phyloP scores from a whole-genome alignment of 2,888 invertebrate genomes.

The Platynereis dumerilii region DNA sequence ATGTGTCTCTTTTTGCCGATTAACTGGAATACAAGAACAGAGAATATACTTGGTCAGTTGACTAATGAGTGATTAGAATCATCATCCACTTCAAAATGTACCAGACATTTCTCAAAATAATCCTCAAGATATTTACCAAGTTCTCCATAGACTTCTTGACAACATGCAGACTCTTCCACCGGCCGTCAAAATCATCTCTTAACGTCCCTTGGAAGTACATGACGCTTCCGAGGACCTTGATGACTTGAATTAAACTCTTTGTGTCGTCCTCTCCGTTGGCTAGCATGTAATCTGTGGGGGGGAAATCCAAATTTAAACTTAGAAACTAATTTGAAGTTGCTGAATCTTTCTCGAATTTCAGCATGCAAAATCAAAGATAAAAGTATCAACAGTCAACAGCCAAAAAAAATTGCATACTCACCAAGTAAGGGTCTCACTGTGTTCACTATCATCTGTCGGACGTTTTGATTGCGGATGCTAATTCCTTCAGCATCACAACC shows the following conservation, averaged over 20 bases:
- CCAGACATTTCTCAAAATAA: background rate
- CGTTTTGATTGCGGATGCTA: constrained; percentile 72
- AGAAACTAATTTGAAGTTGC: too few species aligned
- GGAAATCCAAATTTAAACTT: background rate
- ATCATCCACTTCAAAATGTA: background rate
- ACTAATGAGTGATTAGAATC: background rate
- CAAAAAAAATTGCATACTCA: constrained; percentile 45
- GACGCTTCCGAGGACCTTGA: constrained; percentile 72
- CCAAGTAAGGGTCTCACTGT: constrained; percentile 67
- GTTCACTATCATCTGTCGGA: constrained; percentile 71
- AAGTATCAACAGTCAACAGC: too few species aligned
- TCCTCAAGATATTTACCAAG: constrained; percentile 43
- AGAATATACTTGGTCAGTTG: too few species aligned
- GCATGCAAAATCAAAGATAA: too few species aligned
- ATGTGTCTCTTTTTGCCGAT: constrained; percentile 71
- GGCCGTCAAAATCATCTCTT: constrained; percentile 70
- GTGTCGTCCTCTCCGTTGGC: constrained; percentile 79
- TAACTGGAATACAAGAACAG: constrained; percentile 57
- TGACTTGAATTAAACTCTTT: constrained; percentile 73
- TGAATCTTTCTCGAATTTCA: too few species aligned
- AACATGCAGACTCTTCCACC: constrained; percentile 73
- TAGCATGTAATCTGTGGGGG: constrained; percentile 73
- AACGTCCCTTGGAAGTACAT: constrained; percentile 68
- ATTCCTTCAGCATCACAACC: constrained; percentile 23
- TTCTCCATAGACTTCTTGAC: constrained; percentile 64